Percentiles rank a stretch among this genome's conserved stretches.
Evolutionary conservation across 2,113 vertebrate species (phyloP).

Genomic region (Apodemus speciosus): DNA sequence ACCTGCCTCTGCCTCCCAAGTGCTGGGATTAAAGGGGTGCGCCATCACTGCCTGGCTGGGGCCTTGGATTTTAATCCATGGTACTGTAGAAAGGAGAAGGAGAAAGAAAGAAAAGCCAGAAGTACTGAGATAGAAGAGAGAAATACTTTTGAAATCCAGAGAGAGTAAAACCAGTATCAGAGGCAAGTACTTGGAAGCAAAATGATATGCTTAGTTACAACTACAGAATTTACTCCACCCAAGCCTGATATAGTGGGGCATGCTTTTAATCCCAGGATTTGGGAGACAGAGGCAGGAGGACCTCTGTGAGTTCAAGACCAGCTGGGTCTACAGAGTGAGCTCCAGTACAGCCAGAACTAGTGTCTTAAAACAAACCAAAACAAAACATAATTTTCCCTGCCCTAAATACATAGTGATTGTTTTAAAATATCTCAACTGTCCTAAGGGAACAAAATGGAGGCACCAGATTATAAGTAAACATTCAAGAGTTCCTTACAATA

Average conservation of each 20-base stretch:
- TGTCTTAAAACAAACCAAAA: not conserved
- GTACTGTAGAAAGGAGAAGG: not conserved
- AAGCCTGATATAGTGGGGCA: not conserved
- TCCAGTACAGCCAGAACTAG: not conserved
- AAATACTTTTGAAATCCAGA: constrained; percentile 12
- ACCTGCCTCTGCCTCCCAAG: no score
- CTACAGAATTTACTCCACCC: not conserved
- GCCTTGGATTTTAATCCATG: not conserved
- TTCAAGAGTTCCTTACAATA: not conserved
- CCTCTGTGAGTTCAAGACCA: not conserved
- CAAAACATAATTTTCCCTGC: not conserved
- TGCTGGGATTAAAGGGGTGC: no score
- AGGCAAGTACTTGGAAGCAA: constrained; percentile 8
- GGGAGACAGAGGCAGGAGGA: not conserved
- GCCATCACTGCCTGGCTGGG: no score
- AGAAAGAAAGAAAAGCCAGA: not conserved
- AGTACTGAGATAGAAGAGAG: not conserved
- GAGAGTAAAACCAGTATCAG: constrained; percentile 1
- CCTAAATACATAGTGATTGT: not conserved
- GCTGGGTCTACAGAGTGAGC: not conserved
- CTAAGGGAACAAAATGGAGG: not conserved
- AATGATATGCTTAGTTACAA: not conserved
- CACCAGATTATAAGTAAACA: constrained; percentile 6
- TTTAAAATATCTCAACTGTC: constrained; percentile 8
- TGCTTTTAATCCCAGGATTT: not conserved